These are phyloP conservation scores for Euwallacea fornicatus DNA, from an alignment of 1,140 invertebrate species.

Conservation along the genomic window DNA sequence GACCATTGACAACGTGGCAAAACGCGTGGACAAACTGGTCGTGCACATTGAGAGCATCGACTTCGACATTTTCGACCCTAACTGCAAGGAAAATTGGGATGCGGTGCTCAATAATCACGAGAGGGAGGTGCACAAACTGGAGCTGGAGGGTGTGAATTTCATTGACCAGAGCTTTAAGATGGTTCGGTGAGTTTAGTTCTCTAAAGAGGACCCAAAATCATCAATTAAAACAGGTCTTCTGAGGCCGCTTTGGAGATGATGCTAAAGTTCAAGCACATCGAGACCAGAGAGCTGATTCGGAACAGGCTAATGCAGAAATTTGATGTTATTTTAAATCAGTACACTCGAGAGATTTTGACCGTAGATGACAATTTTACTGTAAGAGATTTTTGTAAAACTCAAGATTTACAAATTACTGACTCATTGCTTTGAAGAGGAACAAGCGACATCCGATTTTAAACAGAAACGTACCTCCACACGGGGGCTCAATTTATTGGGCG, in stretches of 20 bases:
- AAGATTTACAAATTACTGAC: not conserved
- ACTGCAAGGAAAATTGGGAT: constrained; percentile 81
- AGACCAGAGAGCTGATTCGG: constrained; percentile 72
- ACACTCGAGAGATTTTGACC: constrained; percentile 74
- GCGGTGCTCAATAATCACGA: constrained; percentile 75
- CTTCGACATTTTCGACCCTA: constrained; percentile 78
- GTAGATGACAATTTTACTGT: constrained; percentile 70
- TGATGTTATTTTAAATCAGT: constrained; percentile 81
- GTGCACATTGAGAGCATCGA: constrained; percentile 73
- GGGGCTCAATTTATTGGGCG: constrained; percentile 84
- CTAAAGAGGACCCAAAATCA: not conserved
- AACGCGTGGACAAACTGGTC: constrained; percentile 71
- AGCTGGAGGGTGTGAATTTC: constrained; percentile 80
- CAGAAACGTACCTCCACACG: constrained; percentile 73
- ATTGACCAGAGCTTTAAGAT: constrained; percentile 84
- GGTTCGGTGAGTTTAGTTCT: constrained; percentile 56
- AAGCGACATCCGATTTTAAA: constrained; percentile 73
- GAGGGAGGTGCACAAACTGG: constrained; percentile 70
- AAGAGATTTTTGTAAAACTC: constrained; percentile 44
- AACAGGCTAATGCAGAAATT: constrained; percentile 77
- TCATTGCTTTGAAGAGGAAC: constrained; percentile 57
- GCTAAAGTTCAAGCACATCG: constrained; percentile 75
- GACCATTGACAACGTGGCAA: constrained; percentile 79
- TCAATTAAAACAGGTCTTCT: constrained; percentile 61
- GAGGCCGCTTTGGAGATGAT: constrained; percentile 79